phyloP scores from a whole-genome alignment of 2,113 vertebrate species.

The Oryzias curvinotus region DNA sequence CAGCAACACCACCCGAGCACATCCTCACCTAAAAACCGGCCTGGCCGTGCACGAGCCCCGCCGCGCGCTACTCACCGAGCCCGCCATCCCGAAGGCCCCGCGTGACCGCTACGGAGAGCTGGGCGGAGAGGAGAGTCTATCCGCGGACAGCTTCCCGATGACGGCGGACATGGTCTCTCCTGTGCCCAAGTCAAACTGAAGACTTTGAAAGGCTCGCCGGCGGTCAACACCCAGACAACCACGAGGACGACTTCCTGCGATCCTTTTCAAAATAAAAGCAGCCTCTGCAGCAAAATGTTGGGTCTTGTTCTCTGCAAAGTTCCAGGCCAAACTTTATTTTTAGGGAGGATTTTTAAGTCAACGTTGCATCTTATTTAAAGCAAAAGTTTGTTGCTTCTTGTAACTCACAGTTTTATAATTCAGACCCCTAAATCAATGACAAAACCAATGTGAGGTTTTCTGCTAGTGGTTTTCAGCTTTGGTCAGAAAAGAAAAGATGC shows the following conservation, averaged over 20 bases:
- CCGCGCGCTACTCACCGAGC: conserved; percentile 84
- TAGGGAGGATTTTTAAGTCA: too few species aligned
- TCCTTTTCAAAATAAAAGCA: conserved; percentile 48
- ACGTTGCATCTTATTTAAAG: too few species aligned
- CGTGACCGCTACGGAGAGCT: conserved; percentile 79
- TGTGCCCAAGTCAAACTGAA: conserved; percentile 77
- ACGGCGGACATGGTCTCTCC: conserved; percentile 83
- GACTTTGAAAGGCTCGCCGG: conserved; percentile 78
- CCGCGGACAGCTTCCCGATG: conserved; percentile 70
- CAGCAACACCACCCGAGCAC: conserved; percentile 13
- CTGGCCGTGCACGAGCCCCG: not conserved
- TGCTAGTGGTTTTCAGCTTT: too few species aligned
- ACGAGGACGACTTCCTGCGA: fast-evolving
- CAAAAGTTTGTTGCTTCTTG: too few species aligned
- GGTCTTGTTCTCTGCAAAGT: too few species aligned
- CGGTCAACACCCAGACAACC: not conserved
- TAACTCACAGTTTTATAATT: too few species aligned
- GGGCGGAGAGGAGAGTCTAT: conserved; percentile 72
- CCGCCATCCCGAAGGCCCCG: conserved; percentile 89
- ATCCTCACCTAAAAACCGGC: not conserved
- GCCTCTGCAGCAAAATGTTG: too few species aligned
- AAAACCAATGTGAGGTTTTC: too few species aligned
- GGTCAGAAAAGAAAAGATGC: not conserved
- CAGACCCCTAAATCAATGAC: too few species aligned
- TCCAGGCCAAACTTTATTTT: too few species aligned